A percentile compares a stretch with the other conserved stretches of the same genome.
phyloP scores from a whole-genome alignment of 2,113 vertebrate genomes.

The Microcebus griseorufus region DNA sequence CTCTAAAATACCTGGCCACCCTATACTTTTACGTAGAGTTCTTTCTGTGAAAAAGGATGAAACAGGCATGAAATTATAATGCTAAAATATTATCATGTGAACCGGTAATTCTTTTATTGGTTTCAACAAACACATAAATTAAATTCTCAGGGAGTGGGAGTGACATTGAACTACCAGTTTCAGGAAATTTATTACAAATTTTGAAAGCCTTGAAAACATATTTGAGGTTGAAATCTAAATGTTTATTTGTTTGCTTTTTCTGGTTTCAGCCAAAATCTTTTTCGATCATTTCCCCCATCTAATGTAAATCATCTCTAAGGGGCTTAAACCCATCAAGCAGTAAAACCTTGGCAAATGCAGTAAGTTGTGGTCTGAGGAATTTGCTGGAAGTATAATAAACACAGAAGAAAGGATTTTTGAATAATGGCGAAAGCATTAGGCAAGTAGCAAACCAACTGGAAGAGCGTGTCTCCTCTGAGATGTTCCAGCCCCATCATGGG shows the following conservation, averaged over 20 bases:
- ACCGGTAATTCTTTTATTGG: neutral
- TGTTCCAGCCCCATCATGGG: neutral
- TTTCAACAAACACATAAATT: neutral
- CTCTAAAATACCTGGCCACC: neutral
- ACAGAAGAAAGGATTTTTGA: neutral
- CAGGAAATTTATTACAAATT: neutral
- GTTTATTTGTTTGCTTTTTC: neutral
- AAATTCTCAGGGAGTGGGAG: neutral
- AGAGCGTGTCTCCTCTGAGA: rapidly evolving
- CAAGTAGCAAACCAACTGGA: neutral
- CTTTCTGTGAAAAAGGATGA: neutral
- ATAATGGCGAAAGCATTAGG: neutral
- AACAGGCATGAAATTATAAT: neutral
- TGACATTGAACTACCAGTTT: neutral
- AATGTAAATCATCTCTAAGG: neutral
- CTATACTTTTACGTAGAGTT: neutral
- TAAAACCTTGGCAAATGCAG: neutral
- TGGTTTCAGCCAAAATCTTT: neutral
- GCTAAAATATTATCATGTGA: neutral
- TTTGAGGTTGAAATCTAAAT: neutral
- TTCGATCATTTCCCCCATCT: neutral
- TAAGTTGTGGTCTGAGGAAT: neutral
- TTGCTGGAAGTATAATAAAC: neutral
- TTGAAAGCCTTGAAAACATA: neutral
- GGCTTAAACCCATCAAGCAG: neutral